Percentiles rank a stretch among this genome's conserved stretches.
Conservation (phyloP, 35 echinoderm and acorn worm species). For the Lytechinus variegatus region DNA sequence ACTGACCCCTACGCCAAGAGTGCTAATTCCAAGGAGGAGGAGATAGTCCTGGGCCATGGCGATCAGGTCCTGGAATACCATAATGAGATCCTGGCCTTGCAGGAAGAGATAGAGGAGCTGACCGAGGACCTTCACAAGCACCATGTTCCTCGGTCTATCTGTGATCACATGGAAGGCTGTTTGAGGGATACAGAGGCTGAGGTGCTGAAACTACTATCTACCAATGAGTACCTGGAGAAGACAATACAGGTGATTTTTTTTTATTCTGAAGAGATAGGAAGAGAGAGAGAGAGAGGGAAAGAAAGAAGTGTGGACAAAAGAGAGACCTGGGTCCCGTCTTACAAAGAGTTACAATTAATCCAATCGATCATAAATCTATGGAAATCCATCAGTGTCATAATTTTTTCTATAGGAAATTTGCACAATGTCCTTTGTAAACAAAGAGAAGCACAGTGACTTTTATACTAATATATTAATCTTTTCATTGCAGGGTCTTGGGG, state of each 20-base stretch:
- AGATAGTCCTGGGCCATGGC: conserved; percentile 45
- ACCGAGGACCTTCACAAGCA: conserved; percentile 66
- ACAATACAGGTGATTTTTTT: conserved; percentile 87
- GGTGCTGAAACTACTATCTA: conserved; percentile 90
- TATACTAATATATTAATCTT: too few species aligned
- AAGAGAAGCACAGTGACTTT: too few species aligned
- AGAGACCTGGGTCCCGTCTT: too few species aligned
- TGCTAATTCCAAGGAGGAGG: conserved; percentile 35
- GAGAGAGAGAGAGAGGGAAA: too few species aligned
- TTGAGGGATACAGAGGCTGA: conserved; percentile 86
- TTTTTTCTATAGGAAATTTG: too few species aligned
- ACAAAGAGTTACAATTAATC: too few species aligned
- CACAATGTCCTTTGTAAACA: too few species aligned
- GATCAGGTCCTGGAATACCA: conserved; percentile 87
- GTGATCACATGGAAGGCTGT: conserved; percentile 91
- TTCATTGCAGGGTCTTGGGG: conserved; percentile 64
- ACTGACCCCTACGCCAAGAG: neutral
- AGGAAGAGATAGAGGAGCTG: conserved; percentile 67
- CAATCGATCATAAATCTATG: too few species aligned
- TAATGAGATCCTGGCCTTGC: conserved; percentile 65
- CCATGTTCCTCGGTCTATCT: conserved; percentile 85
- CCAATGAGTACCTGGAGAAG: conserved; percentile 96
- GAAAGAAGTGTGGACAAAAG: too few species aligned
- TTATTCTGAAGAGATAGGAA: too few species aligned
- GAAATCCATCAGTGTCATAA: too few species aligned